Evolutionary conservation across 2,797 vertebrate species (phyloP), one percentile per base, ranked within the genome.

Genomic region (Pagetopsis macropterus): DNA sequence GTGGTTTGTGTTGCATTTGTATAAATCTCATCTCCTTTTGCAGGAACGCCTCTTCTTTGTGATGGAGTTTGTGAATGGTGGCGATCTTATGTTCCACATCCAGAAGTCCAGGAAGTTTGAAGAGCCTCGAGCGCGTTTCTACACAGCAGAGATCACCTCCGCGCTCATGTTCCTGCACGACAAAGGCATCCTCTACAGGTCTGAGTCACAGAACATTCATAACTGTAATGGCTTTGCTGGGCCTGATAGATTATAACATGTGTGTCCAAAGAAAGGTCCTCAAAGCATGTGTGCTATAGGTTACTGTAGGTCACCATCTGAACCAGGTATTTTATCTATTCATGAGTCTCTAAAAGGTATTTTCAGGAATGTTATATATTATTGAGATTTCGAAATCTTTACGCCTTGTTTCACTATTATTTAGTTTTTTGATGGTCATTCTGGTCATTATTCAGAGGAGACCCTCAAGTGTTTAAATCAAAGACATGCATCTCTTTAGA

Each of bases 41-140:
- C 88, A 96, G 95, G 94, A 96, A 63, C 94, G 97, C 21, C 95
- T 99, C 71, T 99, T 99, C 93, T 99, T 99, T 17, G 97, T 99
- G 87, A 99, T 99, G 98, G 98, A 99, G 92, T 99, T 99, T 76
- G 98, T 99, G 75, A 99, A 98, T 0, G 98, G 98, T 0, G 98
- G 98, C 0, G 98, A 99, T 83, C 91, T 99, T 78, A 99, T 99
- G 98, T 99, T 99, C 90, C 98, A 99, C 88, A 99, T 99, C 83
- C 98, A 99, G 94, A 99, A 98, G 90, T 98, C 98, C 0, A 96
- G 97, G 59, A 97, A 98, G 79, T 99, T 99, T 55, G 98, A 99
- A 2, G 98, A 99, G 84, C 90, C 89, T 2, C 92, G 98, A 41
- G 98, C 98, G 0, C 92, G 96, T 21, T 99, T 99, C 94, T 99